phyloP scores from a whole-genome alignment of 2,888 invertebrate genomes.

The Epinotia bilunana region DNA sequence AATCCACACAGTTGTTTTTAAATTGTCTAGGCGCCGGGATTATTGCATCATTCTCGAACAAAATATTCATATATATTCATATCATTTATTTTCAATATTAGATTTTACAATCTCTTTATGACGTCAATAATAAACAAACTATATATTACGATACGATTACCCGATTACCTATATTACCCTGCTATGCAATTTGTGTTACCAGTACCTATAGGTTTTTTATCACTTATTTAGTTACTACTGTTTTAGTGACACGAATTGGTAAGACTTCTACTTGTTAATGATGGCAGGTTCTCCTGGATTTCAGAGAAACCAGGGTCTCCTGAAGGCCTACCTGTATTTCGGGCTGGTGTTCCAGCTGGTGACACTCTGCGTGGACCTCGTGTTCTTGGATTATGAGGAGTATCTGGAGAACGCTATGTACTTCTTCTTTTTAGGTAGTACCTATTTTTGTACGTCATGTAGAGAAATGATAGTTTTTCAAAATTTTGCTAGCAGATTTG shows the following conservation, averaged over 20 bases:
- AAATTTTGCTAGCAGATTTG: no score
- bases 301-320: slow-evolving; percentile 63
- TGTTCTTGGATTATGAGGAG: slow-evolving; percentile 61
- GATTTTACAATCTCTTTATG: no score
- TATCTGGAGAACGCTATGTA: slow-evolving; percentile 61
- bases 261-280: not conserved
- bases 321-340: slow-evolving; percentile 66
- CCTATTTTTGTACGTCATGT: slow-evolving; percentile 26
- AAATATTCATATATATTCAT: no score
- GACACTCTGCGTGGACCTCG: slow-evolving; percentile 62
- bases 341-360: slow-evolving; percentile 61
- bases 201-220: no score
- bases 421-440: slow-evolving; percentile 61
- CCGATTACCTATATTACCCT: no score
- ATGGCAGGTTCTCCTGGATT: slow-evolving; percentile 40
- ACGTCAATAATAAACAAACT: no score
- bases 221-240: no score
- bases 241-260: no score
- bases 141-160: no score
- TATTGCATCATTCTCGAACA: not conserved
- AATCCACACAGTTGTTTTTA: not conserved
- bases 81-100: no score
- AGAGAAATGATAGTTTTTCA: no score
- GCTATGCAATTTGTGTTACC: no score
- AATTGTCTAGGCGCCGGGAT: not conserved